Percentiles rank a stretch among this genome's conserved stretches.
These are phyloP conservation scores for Chlorodrepanis virens DNA, from an alignment of 2,113 vertebrate genomes.

Conservation along the genomic window DNA sequence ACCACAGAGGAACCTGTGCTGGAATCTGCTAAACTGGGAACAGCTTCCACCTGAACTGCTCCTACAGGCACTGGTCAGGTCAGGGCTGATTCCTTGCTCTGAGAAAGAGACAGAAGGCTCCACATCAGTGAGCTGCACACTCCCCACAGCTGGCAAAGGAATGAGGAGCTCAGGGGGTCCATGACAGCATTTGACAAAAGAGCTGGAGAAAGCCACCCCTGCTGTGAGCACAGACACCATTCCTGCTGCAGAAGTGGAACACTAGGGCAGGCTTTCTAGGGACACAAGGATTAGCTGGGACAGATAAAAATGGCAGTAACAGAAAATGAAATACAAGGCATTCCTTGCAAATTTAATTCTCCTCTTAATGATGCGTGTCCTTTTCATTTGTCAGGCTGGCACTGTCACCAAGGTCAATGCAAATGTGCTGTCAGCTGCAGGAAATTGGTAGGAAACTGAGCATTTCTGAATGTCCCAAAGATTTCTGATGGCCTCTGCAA, in stretches of 20 bases:
- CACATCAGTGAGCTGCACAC: accelerated
- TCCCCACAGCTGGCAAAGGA: neutral
- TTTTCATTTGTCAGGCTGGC: neutral
- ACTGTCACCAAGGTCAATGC: neutral
- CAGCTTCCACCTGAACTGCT: neutral
- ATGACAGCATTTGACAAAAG: neutral
- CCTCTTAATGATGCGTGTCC: neutral
- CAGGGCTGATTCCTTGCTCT: neutral
- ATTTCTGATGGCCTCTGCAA: neutral
- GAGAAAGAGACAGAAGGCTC: neutral
- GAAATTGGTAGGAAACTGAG: neutral
- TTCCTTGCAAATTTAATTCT: slow-evolving; percentile 4
- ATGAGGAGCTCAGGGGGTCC: neutral
- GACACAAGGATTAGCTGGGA: neutral
- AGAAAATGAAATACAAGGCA: slow-evolving; percentile 1
- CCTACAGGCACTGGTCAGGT: neutral
- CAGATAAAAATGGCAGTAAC: neutral
- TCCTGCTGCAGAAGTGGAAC: neutral
- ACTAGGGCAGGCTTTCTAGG: slow-evolving; percentile 16
- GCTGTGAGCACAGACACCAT: neutral
- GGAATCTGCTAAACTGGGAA: neutral
- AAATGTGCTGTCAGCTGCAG: neutral
- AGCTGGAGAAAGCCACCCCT: neutral
- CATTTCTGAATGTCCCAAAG: neutral
- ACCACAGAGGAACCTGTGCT: neutral